phyloP scores from a whole-genome alignment of 2,888 invertebrate species.

The Galeopsomyia nigrocyanea region DNA sequence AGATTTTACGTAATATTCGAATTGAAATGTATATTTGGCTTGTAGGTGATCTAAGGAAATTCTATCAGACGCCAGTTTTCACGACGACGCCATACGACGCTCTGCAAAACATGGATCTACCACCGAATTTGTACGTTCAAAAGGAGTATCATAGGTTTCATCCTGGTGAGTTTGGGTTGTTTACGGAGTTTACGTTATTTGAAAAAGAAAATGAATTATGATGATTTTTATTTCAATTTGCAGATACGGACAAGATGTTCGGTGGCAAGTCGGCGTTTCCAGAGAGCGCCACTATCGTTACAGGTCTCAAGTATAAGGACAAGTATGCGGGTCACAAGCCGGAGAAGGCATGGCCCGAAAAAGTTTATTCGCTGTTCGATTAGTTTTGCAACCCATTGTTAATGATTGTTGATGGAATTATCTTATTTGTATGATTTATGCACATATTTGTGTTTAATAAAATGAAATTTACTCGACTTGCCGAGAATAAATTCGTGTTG shows the following conservation, averaged over 20 bases:
- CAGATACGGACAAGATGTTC: slow-evolving; percentile 80
- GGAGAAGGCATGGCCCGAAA: slow-evolving; percentile 75
- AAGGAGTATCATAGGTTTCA: slow-evolving; percentile 86
- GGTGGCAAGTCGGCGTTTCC: slow-evolving; percentile 88
- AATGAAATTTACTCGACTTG: slow-evolving; percentile 23
- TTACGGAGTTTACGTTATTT: too few species aligned
- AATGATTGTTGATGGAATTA: too few species aligned
- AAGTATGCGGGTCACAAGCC: slow-evolving; percentile 84
- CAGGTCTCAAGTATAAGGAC: slow-evolving; percentile 84
- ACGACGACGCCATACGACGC: slow-evolving; percentile 81
- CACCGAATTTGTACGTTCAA: slow-evolving; percentile 89
- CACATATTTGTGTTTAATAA: slow-evolving; percentile 39
- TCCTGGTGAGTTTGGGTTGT: slow-evolving; percentile 75
- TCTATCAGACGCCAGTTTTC: slow-evolving; percentile 81
- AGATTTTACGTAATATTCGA: too few species aligned
- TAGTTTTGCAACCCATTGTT: too few species aligned
- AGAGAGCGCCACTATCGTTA: slow-evolving; percentile 85
- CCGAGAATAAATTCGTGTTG: too few species aligned
- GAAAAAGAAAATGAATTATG: too few species aligned
- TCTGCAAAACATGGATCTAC: slow-evolving; percentile 80
- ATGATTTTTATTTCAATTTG: slow-evolving; percentile 37
- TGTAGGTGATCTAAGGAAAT: slow-evolving; percentile 77
- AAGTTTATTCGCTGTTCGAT: slow-evolving; percentile 39
- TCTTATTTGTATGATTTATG: too few species aligned
- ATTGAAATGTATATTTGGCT: slow-evolving; percentile 43